These are phyloP conservation scores for Ibycter americanus DNA, from an alignment of 2,797 vertebrate species.

Conservation along the genomic window DNA sequence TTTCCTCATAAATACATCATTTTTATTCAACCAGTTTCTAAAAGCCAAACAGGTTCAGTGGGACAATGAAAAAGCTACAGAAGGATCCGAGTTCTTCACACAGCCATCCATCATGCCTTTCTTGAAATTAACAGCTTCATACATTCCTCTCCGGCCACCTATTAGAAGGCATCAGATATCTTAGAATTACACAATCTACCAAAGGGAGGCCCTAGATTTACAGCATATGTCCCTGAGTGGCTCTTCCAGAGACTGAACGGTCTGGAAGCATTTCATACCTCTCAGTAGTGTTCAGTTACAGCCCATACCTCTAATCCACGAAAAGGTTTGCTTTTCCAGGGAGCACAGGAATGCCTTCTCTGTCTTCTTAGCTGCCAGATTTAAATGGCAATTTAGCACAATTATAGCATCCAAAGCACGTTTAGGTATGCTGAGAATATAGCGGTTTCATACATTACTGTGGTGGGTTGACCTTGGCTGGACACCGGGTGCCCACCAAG, in stretches of 20 bases:
- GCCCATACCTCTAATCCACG: rapidly evolving
- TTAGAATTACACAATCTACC: background rate
- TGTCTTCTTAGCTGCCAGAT: background rate
- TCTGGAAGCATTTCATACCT: background rate
- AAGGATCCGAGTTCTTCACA: background rate
- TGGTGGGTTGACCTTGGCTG: too few relatives aligned
- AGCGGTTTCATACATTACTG: background rate
- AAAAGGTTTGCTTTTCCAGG: background rate
- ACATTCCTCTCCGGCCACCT: background rate
- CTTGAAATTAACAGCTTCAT: background rate
- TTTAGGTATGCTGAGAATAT: background rate
- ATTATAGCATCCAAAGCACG: background rate
- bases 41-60: background rate
- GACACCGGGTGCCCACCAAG: too few relatives aligned
- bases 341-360: background rate
- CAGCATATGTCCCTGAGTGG: background rate
- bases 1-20: background rate
- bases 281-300: background rate
- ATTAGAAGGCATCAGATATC: background rate
- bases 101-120: background rate
- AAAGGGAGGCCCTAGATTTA: background rate
- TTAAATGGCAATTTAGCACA: background rate
- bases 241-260: background rate
- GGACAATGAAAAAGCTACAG: background rate
- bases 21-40: background rate